These are phyloP conservation scores for Lophius americanus DNA, from an alignment of 2,797 vertebrate genomes.

Conservation along the genomic window DNA sequence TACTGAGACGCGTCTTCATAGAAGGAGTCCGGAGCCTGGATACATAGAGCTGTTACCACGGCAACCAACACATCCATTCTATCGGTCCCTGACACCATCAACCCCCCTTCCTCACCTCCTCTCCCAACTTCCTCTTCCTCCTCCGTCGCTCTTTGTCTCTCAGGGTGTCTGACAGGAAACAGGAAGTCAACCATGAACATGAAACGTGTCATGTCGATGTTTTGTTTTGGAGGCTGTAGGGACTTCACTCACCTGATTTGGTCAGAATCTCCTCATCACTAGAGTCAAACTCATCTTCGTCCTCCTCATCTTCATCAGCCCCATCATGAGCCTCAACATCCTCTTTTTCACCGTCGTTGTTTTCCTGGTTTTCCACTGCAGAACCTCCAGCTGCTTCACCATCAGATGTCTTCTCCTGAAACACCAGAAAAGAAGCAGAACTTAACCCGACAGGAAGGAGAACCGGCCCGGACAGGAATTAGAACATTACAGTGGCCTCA, in stretches of 20 bases:
- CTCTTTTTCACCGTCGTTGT: conserved; percentile 58
- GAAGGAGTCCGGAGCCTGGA: conserved; percentile 83
- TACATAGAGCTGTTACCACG: conserved; percentile 24
- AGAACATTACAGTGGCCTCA: conserved; percentile 53
- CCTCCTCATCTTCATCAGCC: conserved; percentile 10
- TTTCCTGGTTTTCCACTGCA: conserved; percentile 39
- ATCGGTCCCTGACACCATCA: neutral
- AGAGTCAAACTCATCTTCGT: conserved; percentile 83
- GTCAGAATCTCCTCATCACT: conserved; percentile 89
- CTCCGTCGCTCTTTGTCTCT: conserved; percentile 83
- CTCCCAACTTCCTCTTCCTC: conserved; percentile 78
- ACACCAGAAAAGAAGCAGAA: neutral
- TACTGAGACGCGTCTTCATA: conserved; percentile 93
- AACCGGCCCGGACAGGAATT: neutral
- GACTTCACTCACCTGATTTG: conserved; percentile 85
- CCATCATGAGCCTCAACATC: conserved; percentile 27
- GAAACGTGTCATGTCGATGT: too few relatives aligned
- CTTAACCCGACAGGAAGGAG: neutral
- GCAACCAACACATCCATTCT: neutral
- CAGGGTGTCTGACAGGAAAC: conserved; percentile 82
- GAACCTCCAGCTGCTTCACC: conserved; percentile 61
- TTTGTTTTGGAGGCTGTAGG: too few relatives aligned
- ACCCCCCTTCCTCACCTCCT: conserved; percentile 49
- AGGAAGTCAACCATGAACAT: neutral
- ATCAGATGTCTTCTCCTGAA: conserved; percentile 81